Conservation (phyloP, 1,140 invertebrate genomes). For the Drosophila pachea region DNA sequence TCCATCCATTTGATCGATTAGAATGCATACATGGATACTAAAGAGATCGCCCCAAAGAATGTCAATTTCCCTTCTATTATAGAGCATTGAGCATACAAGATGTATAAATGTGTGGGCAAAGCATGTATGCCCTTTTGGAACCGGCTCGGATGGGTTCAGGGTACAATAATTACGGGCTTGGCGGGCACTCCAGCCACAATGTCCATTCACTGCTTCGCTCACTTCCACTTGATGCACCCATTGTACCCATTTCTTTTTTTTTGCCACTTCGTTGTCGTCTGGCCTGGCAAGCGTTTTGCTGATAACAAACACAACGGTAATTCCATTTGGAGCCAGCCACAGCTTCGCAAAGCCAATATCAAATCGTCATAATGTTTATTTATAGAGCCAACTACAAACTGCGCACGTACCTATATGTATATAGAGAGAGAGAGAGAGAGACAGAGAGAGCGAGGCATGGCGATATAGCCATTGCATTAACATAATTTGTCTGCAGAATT, state of each 20-base stretch:
- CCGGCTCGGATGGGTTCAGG: background rate
- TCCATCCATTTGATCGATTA: too few relatives aligned
- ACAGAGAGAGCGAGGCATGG: background rate
- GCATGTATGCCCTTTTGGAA: background rate
- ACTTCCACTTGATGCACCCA: slow-evolving; percentile 5
- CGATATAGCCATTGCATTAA: slow-evolving; percentile 52
- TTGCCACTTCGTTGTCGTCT: slow-evolving; percentile 40
- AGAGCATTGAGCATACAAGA: too few relatives aligned
- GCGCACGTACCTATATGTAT: background rate
- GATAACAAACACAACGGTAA: slow-evolving; percentile 67
- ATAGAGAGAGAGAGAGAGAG: background rate
- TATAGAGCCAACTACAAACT: slow-evolving; percentile 45
- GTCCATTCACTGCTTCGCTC: background rate
- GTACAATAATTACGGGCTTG: slow-evolving; percentile 12
- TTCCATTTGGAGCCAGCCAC: slow-evolving; percentile 57
- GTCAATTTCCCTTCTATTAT: too few relatives aligned
- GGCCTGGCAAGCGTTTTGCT: slow-evolving; percentile 51
- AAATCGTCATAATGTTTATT: slow-evolving; percentile 75
- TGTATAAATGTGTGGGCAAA: too few relatives aligned
- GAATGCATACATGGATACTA: too few relatives aligned
- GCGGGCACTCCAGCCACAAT: slow-evolving; percentile 8
- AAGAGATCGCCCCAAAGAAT: too few relatives aligned
- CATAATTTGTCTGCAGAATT: slow-evolving; percentile 59
- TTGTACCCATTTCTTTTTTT: slow-evolving; percentile 37
- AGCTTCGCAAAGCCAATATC: slow-evolving; percentile 57